phyloP scores from a whole-genome alignment of 1,140 invertebrate genomes.

The Trichonephila clavipes region DNA sequence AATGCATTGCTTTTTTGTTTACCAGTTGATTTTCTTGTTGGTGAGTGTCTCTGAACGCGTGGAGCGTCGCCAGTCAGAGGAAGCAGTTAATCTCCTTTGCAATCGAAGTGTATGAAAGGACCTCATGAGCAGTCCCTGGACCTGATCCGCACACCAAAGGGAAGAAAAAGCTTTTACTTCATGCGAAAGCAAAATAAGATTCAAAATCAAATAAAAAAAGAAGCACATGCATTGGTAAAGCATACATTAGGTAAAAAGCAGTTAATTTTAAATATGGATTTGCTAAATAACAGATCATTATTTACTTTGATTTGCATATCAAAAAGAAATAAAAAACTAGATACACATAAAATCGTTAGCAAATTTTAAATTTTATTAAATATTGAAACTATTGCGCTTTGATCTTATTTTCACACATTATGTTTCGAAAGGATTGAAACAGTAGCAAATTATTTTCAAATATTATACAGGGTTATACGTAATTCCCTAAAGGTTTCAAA shows the following conservation, averaged over 20 bases:
- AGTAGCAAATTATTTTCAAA: no score
- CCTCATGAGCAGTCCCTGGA: conserved; percentile 57
- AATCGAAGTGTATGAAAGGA: conserved; percentile 53
- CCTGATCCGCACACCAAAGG: conserved; percentile 37
- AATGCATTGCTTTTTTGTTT: background rate
- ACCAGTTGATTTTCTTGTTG: conserved; percentile 59
- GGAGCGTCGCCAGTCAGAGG: conserved; percentile 66
- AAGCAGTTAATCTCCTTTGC: conserved; percentile 49
- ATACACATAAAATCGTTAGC: no score
- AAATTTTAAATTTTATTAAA: no score
- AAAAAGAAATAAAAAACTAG: no score
- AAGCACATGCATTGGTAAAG: conserved; percentile 33
- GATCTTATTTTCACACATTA: no score
- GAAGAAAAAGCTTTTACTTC: conserved; percentile 20
- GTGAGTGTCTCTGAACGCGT: conserved; percentile 44
- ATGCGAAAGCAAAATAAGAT: conserved; percentile 33
- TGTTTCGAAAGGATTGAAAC: no score
- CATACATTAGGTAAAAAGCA: background rate
- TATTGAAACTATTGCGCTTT: no score
- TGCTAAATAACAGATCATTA: no score
- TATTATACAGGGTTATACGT: no score
- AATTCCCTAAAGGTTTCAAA: no score
- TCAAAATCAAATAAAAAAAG: conserved; percentile 16
- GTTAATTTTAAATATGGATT: no score
- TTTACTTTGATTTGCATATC: no score